phyloP scores from a whole-genome alignment of 1,140 invertebrate species.

The Drosophila repletoides region DNA sequence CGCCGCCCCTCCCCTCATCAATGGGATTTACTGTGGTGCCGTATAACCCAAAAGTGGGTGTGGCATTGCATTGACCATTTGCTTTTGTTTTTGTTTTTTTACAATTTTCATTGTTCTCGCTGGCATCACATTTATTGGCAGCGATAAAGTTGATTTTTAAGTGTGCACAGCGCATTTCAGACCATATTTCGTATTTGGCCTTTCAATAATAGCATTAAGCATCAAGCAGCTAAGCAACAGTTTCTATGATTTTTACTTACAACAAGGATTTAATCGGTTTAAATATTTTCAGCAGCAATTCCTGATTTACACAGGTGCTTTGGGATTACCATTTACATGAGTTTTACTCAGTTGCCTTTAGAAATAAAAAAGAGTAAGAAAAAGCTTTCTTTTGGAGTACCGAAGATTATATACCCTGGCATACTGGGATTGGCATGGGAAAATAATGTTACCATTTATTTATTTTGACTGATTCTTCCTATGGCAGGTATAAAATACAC shows the following conservation, averaged over 20 bases:
- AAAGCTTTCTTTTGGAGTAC: too few species aligned
- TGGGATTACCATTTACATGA: too few species aligned
- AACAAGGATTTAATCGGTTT: constrained; percentile 4
- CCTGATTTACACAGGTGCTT: neutral
- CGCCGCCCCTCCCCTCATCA: neutral
- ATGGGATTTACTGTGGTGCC: neutral
- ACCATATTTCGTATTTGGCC: too few species aligned
- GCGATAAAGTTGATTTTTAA: neutral
- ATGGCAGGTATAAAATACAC: too few species aligned
- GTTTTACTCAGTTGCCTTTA: neutral
- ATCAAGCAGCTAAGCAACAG: neutral
- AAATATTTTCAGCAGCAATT: neutral
- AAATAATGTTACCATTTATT: too few species aligned
- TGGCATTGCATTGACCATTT: constrained; percentile 9
- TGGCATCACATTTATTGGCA: neutral
- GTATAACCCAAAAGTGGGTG: neutral
- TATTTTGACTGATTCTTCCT: too few species aligned
- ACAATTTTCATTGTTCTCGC: constrained; percentile 5
- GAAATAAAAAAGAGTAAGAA: too few species aligned
- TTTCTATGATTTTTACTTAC: neutral
- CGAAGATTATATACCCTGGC: too few species aligned
- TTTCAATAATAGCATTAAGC: too few species aligned
- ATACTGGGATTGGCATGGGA: too few species aligned
- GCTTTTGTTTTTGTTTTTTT: constrained; percentile 18
- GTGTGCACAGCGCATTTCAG: neutral